Evolutionary conservation across 2,113 vertebrate genomes (phyloP).

Genomic region (Syngnathus scovelli): DNA sequence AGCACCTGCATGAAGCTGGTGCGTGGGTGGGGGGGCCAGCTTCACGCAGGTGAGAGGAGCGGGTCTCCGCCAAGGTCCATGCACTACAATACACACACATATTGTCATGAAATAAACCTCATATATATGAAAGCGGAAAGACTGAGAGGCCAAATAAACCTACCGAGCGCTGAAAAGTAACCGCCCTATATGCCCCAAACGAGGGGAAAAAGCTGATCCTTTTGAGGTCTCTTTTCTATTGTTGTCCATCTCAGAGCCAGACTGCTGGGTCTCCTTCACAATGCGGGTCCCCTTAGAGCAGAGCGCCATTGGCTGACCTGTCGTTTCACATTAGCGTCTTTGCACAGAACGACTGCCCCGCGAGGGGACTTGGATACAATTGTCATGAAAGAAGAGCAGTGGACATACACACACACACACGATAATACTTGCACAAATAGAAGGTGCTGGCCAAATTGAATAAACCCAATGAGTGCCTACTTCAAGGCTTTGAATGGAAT

Average conservation of each 20-base stretch:
- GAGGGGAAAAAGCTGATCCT: slow-evolving; percentile 33
- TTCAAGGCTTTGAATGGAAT: slow-evolving; percentile 41
- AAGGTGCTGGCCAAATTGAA: slow-evolving; percentile 45
- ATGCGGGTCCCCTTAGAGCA: slow-evolving; percentile 56
- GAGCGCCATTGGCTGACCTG: slow-evolving; percentile 56
- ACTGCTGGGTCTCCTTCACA: slow-evolving; percentile 58
- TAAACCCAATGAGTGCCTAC: slow-evolving; percentile 44
- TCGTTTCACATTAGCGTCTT: slow-evolving; percentile 66
- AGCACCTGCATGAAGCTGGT: no score
- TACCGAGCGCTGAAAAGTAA: slow-evolving; percentile 20
- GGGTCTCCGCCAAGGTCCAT: neutral
- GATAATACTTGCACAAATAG: slow-evolving; percentile 7
- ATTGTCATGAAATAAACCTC: no score
- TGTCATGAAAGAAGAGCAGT: slow-evolving; percentile 51
- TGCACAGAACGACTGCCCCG: slow-evolving; percentile 46
- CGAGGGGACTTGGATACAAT: slow-evolving; percentile 48
- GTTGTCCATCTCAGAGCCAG: slow-evolving; percentile 50
- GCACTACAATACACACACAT: neutral
- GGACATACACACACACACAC: slow-evolving; percentile 25
- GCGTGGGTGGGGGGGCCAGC: no score
- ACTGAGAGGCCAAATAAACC: slow-evolving; percentile 8
- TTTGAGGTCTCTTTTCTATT: slow-evolving; percentile 50
- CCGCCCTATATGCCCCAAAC: slow-evolving; percentile 33
- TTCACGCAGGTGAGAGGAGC: no score
- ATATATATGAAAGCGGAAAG: slow-evolving; percentile 17